Base-by-base conservation (phyloP, 2,888 invertebrate species). In the Drosophila colorata region DNA sequence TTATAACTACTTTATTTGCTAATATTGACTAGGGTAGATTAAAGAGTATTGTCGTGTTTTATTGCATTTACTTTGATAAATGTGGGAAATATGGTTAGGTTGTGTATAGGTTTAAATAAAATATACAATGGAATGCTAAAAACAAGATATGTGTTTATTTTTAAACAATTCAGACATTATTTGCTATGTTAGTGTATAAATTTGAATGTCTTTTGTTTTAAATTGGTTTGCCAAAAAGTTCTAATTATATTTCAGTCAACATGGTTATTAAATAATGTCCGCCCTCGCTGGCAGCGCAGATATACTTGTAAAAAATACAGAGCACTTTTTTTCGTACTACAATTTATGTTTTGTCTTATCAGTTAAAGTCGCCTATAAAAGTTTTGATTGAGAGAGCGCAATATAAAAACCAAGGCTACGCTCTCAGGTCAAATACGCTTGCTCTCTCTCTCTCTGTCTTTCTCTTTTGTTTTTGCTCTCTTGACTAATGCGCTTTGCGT, bases 321-420 rank as follows among this genome's bases (percentile, higher is more conserved):
- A 46, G 20, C n/a, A 41, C n/a, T 38, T 49, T 47, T 57, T 49
- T 46, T 14, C 11, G 46, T 25, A 43, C n/a, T 14, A 47, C 5
- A 40, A 2, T 43, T 41, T 52, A 7, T 28, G 20, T 28, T 33
- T 70, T 74, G 28, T n/a, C 64, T 75, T 78, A 75, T 75, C 75
- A 78, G 68, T 49, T 44, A 13, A 47, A 72, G 37, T 47, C 40
- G 31, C 43, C 43, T 41, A 66, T 40, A 44, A 57, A 69, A 46
- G 14, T 35, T 65, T 35, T 48, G 13, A 33, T 11, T 20, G 31
- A 51, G 64, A 53, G 60, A 35, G 37, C 38, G 8, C 7, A 37
- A 33, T 48, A 37, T 14, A 16, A 41, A 35, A 28, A 28, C 23
- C 37, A 59, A 57, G 37, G 33, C 51, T 28, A 28, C 20, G 49